Evolutionary conservation across 2,113 vertebrate species (phyloP).

Genomic region (Amblyopsis rosae): DNA sequence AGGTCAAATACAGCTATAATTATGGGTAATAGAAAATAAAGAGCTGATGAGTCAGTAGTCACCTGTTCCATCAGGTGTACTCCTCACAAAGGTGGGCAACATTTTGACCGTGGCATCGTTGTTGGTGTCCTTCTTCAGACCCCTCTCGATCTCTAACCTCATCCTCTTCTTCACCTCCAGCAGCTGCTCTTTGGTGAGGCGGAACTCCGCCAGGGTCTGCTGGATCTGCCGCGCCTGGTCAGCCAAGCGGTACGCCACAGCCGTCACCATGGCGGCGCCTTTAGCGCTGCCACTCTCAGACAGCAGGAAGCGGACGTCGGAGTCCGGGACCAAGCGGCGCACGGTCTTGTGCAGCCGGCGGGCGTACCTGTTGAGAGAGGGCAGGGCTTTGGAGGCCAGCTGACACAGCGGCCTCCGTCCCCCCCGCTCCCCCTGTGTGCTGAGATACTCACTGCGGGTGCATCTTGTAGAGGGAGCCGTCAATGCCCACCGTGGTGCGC

Average conservation of each 20-base stretch:
- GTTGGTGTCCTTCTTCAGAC: conserved; percentile 83
- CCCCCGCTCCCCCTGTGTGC: too few species aligned
- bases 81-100: conserved; percentile 92
- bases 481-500: conserved; percentile 94
- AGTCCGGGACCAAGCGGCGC: conserved; percentile 91
- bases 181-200: conserved; percentile 86
- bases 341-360: conserved; percentile 94
- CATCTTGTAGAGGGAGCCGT: conserved; percentile 98
- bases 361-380: conserved; percentile 79
- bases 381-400: neutral
- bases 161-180: conserved; percentile 93
- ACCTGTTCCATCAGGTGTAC: conserved; percentile 93
- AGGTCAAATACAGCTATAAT: too few species aligned
- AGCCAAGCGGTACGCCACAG: conserved; percentile 87
- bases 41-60: conserved; percentile 27
- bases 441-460: conserved; percentile 91
- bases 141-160: conserved; percentile 86
- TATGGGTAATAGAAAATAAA: too few species aligned
- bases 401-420: too few species aligned
- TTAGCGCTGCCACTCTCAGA: conserved; percentile 96
- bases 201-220: conserved; percentile 87
- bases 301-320: conserved; percentile 92
- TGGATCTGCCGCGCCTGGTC: conserved; percentile 92
- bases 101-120: conserved; percentile 89
- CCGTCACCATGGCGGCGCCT: conserved; percentile 95